Evolutionary conservation across 2,888 invertebrate species (phyloP), one percentile per base, ranked within the genome.

Genomic region (Papilio gigon): DNA sequence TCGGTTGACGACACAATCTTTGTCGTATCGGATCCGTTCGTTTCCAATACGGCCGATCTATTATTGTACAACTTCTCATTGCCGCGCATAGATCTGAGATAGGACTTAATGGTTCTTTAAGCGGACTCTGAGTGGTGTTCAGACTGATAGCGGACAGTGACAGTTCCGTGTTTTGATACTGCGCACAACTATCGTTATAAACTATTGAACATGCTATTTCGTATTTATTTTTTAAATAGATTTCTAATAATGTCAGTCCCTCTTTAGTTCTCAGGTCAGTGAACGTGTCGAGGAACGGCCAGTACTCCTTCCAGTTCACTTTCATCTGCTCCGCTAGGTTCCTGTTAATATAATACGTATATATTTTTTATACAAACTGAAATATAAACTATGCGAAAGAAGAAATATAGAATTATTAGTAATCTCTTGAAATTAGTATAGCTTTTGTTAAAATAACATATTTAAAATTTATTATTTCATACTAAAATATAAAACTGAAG

Each of bases 221-320:
- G 81, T 93, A 93, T 80, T 93, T 93, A 4, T 84, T 80, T 76
- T 93, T 93, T 27, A 98, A 88, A 87, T 96, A 96, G 56, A 93
- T 92, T 82, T 99, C 98, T 11, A 99, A 85, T 50, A 94, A 89
- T 0, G 86, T 78, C 9, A 98, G 90, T 0, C 98, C 98, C 67
- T 96, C 95, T 0, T 89, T 81, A 0, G 95, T 93, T 0, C 95
- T 87, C 6, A 99, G 92, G 84, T 99, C 96, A 0, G 96, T 93
- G 84, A 96, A 98, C 1, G 94, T 93, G 75, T 96, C 95, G 14
- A 98, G 88, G 83, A 98, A 98, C 6, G 95, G 95, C 98, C 98
- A 99, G 87, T 97, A 97, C 80, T 99, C 98, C 71, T 94, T 95
- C 98, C 98, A 98, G 11, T 94, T 93, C 0, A 97, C 93, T 65